Evolutionary conservation across 2,888 invertebrate species (phyloP).

Genomic region (Actias luna): DNA sequence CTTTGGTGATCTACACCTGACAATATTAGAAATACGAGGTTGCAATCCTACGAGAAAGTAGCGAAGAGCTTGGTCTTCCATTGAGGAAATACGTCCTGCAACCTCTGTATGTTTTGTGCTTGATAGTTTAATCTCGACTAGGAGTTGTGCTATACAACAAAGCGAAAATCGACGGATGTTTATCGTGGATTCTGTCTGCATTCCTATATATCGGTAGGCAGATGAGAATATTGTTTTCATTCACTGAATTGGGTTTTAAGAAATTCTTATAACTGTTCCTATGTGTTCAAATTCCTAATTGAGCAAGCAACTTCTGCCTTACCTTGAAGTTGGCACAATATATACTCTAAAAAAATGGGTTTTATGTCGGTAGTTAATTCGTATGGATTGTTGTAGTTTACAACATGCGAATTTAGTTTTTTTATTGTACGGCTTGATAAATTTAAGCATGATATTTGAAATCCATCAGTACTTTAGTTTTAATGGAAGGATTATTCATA

Average conservation of each 20-base stretch:
- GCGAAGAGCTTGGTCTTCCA: conserved; percentile 29
- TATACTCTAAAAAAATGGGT: too few relatives aligned
- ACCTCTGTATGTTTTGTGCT: conserved; percentile 22
- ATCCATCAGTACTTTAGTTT: too few relatives aligned
- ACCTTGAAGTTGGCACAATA: too few relatives aligned
- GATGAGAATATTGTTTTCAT: conserved; percentile 25
- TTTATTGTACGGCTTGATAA: too few relatives aligned
- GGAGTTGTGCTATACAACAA: too few relatives aligned
- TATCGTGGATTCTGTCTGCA: conserved; percentile 13
- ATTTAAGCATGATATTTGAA: too few relatives aligned
- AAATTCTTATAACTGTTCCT: neutral
- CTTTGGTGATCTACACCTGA: conserved; percentile 20
- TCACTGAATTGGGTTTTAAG: neutral
- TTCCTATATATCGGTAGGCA: conserved; percentile 32
- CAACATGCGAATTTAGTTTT: too few relatives aligned
- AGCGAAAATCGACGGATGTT: too few relatives aligned
- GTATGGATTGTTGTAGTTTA: too few relatives aligned
- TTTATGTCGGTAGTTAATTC: too few relatives aligned
- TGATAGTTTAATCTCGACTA: conserved; percentile 17
- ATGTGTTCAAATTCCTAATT: neutral
- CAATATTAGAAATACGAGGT: conserved; percentile 20
- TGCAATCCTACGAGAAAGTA: conserved; percentile 21
- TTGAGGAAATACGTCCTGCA: conserved; percentile 24
- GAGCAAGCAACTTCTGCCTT: too few relatives aligned
- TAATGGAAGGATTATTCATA: too few relatives aligned